Evolutionary conservation across 2,797 vertebrate species (phyloP), one percentile per base, ranked within the genome.

Genomic region (Natrix natrix): DNA sequence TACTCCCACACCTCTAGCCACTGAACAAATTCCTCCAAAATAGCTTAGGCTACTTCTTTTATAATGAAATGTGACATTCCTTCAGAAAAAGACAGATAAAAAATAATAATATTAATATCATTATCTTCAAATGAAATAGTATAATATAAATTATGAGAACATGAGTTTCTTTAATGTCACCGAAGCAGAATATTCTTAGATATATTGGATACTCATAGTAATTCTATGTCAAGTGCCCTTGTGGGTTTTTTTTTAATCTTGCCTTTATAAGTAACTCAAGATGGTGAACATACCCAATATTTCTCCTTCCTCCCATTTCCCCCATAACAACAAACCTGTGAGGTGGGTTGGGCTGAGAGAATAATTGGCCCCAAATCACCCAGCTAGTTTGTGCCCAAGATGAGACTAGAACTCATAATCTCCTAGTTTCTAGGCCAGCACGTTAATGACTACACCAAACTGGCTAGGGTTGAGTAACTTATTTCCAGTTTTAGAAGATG

Each of bases 31-130:
- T 90, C 99, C 99, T 95, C 98, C 99, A 37, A 99, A 99, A 97
- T 98, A 99, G 3, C 98, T 99, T 56, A 98, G 97, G 60, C 99
- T 99, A 98, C 99, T 99, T 95, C 98, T 98, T 96, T 98, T 98
- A 95, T 99, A 99, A 97, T 99, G 98, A 97, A 99, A 99, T 17
- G 98, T 99, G 97, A 98, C 98, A 57, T 99, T 99, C 97, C 99
- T 99, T 96, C 92, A 89, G 93, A 92, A 94, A 54, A 97, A 96
- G 32, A 93, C 28, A 94, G 95, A 94, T 52, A 94, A 95, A 96
- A 74, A 74, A n/a, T n/a, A 94, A 8, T 1, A 57, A 56, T 56
- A 66, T 69, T 87, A 54, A 91, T 95, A 94, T n/a, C 26, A 28
- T 8, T 94, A 86, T 69, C 60, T 66, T 66, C 17, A 43, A 52